Conservation (phyloP, 2,888 invertebrate species). For the Tortrix viridana region DNA sequence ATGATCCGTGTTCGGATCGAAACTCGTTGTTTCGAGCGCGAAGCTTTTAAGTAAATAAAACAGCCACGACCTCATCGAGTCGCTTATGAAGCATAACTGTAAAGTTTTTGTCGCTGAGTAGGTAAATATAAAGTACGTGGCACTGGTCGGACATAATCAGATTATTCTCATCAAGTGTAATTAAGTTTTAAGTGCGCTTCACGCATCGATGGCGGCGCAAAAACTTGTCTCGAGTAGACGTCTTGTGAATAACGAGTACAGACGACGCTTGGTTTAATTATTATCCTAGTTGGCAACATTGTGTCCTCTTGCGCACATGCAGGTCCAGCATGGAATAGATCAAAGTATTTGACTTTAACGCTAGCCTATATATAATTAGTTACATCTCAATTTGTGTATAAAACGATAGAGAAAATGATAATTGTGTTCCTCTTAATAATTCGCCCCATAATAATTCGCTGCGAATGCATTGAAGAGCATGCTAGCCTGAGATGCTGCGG, state of each 20-base stretch:
- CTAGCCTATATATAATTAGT: too few species aligned
- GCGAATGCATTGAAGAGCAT: not conserved
- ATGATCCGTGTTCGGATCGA: not conserved
- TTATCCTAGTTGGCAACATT: slow-evolving; percentile 42
- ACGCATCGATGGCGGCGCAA: slow-evolving; percentile 49
- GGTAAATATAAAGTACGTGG: slow-evolving; percentile 24
- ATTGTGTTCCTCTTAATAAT: too few species aligned
- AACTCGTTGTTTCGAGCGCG: slow-evolving; percentile 8
- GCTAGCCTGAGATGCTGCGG: slow-evolving; percentile 27
- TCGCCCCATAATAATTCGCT: too few species aligned
- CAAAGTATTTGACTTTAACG: too few species aligned
- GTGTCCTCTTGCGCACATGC: slow-evolving; percentile 31
- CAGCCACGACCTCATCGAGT: slow-evolving; percentile 7
- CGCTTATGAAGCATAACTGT: slow-evolving; percentile 25
- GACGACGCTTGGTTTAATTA: slow-evolving; percentile 42
- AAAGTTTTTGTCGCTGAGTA: slow-evolving; percentile 17
- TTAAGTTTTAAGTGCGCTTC: slow-evolving; percentile 53
- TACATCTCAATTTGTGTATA: too few species aligned
- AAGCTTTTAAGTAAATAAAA: slow-evolving; percentile 16
- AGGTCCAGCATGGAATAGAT: slow-evolving; percentile 37
- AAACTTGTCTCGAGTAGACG: slow-evolving; percentile 45
- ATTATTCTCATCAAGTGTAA: slow-evolving; percentile 52
- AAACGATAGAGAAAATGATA: too few species aligned
- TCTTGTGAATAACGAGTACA: slow-evolving; percentile 43
- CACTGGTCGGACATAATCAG: slow-evolving; percentile 45